These are phyloP conservation scores for Iselma pallidipennis DNA, from an alignment of 2,888 invertebrate genomes.

Conservation along the genomic window DNA sequence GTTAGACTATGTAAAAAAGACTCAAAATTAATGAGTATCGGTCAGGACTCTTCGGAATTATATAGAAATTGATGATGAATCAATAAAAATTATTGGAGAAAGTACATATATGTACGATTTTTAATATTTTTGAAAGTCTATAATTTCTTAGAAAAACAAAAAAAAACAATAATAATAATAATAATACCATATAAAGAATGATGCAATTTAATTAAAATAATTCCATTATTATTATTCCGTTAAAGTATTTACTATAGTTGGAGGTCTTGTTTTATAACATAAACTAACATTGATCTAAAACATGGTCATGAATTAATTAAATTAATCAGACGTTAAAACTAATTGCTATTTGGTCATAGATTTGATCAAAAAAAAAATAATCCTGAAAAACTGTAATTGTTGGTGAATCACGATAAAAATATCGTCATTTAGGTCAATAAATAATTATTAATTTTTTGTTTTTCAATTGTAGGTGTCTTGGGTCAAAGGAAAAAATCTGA, in stretches of 20 bases:
- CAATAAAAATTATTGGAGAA: neutral
- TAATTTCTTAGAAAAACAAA: neutral
- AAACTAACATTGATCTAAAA: neutral
- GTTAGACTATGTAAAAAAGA: no score
- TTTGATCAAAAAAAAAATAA: no score
- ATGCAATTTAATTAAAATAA: neutral
- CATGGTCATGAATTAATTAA: neutral
- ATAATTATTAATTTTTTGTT: neutral
- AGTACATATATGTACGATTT: neutral
- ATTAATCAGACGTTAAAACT: neutral
- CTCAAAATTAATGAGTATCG: no score
- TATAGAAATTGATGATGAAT: neutral
- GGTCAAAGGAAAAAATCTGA: constrained; percentile 54
- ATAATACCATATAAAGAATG: neutral
- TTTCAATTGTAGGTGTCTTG: constrained; percentile 52
- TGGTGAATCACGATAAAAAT: no score
- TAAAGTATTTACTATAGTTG: neutral
- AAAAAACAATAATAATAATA: neutral
- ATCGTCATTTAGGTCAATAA: neutral
- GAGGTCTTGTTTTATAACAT: neutral
- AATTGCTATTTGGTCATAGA: no score
- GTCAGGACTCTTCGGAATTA: no score
- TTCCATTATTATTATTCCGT: neutral
- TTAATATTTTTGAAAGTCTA: neutral
- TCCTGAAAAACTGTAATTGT: no score